Conservation (phyloP, 2,797 vertebrate species). For the Meda fulgida region DNA sequence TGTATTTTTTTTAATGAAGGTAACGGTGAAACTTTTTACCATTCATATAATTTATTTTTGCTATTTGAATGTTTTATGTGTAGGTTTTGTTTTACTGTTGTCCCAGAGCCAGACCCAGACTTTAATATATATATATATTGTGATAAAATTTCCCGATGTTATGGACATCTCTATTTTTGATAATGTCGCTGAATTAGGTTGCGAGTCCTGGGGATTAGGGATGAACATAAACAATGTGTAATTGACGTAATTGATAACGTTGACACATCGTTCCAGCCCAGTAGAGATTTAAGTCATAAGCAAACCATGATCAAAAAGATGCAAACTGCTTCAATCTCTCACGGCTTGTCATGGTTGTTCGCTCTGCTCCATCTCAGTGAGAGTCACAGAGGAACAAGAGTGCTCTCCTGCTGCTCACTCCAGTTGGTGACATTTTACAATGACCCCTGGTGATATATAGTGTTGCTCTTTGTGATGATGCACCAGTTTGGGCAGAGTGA, state of each 20-base stretch:
- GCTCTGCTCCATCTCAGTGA: background rate
- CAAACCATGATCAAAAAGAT: background rate
- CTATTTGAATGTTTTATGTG: background rate
- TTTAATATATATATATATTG: too few relatives aligned
- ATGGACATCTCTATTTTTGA: too few relatives aligned
- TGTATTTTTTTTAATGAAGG: background rate
- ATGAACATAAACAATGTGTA: background rate
- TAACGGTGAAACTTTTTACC: background rate
- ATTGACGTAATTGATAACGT: too few relatives aligned
- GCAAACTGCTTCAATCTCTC: background rate
- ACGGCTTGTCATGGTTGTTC: background rate
- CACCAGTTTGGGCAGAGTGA: constrained; percentile 1
- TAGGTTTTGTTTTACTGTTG: too few relatives aligned
- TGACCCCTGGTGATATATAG: constrained; percentile 30
- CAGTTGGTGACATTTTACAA: constrained; percentile 63
- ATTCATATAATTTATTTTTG: background rate
- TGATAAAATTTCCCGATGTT: too few relatives aligned
- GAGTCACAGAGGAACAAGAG: constrained; percentile 28
- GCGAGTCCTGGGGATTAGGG: background rate
- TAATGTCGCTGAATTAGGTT: too few relatives aligned
- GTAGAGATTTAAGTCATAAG: background rate
- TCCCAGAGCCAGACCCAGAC: too few relatives aligned
- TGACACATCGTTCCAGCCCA: background rate
- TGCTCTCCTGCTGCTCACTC: constrained; percentile 43
- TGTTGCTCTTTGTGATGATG: constrained; percentile 6